phyloP scores from a whole-genome alignment of 2,888 invertebrate species.

The Platycheirus rosarum region DNA sequence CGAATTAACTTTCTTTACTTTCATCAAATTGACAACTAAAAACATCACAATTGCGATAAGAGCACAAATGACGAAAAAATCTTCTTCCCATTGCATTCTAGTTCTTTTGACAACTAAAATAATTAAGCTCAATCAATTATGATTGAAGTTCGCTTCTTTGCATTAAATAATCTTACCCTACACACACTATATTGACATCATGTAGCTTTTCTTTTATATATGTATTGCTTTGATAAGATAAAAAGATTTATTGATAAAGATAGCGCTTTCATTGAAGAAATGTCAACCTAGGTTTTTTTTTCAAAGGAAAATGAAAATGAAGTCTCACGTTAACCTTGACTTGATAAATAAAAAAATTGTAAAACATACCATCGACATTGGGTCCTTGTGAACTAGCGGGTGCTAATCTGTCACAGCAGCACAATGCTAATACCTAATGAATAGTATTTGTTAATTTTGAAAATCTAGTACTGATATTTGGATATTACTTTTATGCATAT shows the following conservation, averaged over 20 bases:
- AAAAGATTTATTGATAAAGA: slow-evolving; percentile 2
- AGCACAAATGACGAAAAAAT: slow-evolving; percentile 33
- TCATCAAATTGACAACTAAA: slow-evolving; percentile 49
- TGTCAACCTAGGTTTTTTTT: not conserved
- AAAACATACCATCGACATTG: slow-evolving; percentile 15
- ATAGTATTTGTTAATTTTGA: not conserved
- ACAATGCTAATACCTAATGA: slow-evolving; percentile 6
- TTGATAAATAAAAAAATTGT: too few species aligned
- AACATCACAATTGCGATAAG: slow-evolving; percentile 28
- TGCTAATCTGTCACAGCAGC: not conserved
- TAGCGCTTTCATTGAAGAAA: not conserved
- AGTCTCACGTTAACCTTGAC: too few species aligned
- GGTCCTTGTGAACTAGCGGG: not conserved
- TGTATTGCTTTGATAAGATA: slow-evolving; percentile 39
- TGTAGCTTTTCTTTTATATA: too few species aligned
- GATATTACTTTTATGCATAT: slow-evolving; percentile 53
- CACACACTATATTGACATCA: not conserved
- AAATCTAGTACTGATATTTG: not conserved
- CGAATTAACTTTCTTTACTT: slow-evolving; percentile 37
- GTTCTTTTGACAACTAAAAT: slow-evolving; percentile 26
- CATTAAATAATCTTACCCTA: not conserved
- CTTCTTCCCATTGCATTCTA: slow-evolving; percentile 44
- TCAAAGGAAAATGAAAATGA: not conserved
- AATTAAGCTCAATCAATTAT: slow-evolving; percentile 19
- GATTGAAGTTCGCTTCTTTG: slow-evolving; percentile 3